A percentile compares a stretch with the other conserved stretches of the same genome.
phyloP scores from a whole-genome alignment of 2,113 vertebrate species.

The Apteryx mantelli region DNA sequence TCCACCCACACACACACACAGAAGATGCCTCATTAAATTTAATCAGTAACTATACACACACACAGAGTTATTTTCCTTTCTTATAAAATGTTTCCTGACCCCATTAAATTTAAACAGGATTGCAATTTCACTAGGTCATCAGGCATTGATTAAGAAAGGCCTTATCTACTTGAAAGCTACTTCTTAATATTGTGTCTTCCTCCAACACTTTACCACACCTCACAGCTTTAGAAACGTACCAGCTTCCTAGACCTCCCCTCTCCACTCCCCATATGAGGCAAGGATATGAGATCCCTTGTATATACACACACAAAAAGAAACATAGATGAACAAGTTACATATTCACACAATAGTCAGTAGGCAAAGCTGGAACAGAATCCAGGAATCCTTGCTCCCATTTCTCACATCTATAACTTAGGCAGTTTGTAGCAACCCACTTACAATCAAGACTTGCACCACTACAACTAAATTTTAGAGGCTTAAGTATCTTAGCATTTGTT shows the following conservation, averaged over 20 bases:
- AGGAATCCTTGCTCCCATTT: not conserved
- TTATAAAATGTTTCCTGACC: not conserved
- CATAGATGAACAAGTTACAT: not conserved
- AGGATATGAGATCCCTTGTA: not conserved
- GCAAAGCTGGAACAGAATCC: not conserved
- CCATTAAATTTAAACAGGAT: not conserved
- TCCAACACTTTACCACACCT: not conserved
- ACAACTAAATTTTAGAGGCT: not conserved
- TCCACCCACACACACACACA: not conserved
- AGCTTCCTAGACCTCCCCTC: not conserved
- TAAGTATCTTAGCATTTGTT: not conserved
- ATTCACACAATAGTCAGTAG: not conserved
- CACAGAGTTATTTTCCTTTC: not conserved
- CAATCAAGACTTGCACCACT: not conserved
- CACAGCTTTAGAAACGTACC: not conserved
- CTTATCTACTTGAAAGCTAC: not conserved
- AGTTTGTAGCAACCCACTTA: not conserved
- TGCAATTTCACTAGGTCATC: not conserved
- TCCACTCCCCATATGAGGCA: not conserved
- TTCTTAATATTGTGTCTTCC: not conserved
- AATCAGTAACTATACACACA: not conserved
- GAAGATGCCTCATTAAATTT: not conserved
- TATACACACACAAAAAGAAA: not conserved
- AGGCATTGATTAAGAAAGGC: not conserved
- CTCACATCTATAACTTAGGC: not conserved